Conservation (phyloP, 2,888 invertebrate species). For the Siphonodentalium dalli region DNA sequence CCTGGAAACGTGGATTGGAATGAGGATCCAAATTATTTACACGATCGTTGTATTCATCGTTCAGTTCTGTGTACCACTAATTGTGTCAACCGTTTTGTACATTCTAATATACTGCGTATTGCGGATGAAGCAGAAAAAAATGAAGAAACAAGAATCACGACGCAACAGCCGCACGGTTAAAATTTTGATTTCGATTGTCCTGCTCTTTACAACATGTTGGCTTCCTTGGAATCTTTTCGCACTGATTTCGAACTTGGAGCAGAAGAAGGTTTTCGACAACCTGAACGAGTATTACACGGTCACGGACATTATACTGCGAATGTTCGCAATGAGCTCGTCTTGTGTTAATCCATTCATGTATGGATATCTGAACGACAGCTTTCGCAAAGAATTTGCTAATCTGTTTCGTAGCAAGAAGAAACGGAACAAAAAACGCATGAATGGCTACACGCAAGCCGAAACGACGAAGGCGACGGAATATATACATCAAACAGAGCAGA, state of each 20-base stretch:
- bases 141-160: constrained; percentile 44
- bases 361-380: constrained; percentile 64
- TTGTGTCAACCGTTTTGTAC: constrained; percentile 54
- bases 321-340: constrained; percentile 62
- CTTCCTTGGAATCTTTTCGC: constrained; percentile 59
- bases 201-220: constrained; percentile 61
- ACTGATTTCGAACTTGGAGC: constrained; percentile 51
- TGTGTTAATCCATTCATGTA: constrained; percentile 64
- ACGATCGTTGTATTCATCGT: constrained; percentile 48
- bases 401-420: constrained; percentile 34
- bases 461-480: too few species aligned
- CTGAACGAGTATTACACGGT: constrained; percentile 55
- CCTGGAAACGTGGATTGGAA: constrained; percentile 52
- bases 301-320: constrained; percentile 55
- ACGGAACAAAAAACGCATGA: constrained; percentile 20
- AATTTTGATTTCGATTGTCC: constrained; percentile 58
- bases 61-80: constrained; percentile 57
- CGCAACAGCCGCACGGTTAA: constrained; percentile 54
- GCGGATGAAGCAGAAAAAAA: constrained; percentile 41
- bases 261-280: constrained; percentile 37
- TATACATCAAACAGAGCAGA: too few species aligned
- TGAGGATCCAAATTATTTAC: constrained; percentile 42
- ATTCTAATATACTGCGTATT: constrained; percentile 52
- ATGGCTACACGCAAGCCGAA: neutral
- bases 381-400: constrained; percentile 54